Evolutionary conservation across 2,797 vertebrate species (phyloP).

Genomic region (Trachops cirrhosus): DNA sequence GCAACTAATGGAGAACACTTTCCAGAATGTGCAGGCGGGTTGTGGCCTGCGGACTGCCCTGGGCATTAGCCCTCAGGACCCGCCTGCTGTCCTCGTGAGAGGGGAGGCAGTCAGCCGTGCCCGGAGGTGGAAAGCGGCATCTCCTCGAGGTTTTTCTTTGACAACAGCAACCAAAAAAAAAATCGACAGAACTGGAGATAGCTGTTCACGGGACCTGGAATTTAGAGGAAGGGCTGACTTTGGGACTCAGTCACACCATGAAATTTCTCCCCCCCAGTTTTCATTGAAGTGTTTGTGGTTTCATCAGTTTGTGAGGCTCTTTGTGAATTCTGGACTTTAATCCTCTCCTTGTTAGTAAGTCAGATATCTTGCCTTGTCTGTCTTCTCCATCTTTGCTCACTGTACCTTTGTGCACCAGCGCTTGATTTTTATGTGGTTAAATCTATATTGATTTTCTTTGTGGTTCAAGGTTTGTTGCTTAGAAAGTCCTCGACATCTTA

Average conservation of each 20-base stretch:
- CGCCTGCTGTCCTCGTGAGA: not conserved
- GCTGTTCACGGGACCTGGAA: not conserved
- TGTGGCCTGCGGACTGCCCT: not conserved
- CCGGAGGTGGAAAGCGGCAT: not conserved
- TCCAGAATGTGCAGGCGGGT: not conserved
- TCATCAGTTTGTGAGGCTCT: not conserved
- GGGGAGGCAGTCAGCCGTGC: not conserved
- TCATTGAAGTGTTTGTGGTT: not conserved
- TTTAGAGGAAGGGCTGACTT: not conserved
- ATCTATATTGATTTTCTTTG: not conserved
- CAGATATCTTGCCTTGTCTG: not conserved
- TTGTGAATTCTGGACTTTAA: not conserved
- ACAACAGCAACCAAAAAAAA: not conserved
- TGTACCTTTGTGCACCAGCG: not conserved
- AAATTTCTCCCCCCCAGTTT: not conserved
- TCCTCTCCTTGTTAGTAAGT: not conserved
- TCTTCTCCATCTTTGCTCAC: not conserved
- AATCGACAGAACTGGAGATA: not conserved
- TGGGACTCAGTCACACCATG: not conserved
- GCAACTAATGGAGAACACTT: not conserved
- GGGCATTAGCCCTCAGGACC: not conserved
- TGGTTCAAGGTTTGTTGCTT: not conserved
- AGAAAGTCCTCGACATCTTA: not conserved
- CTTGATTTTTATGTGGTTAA: not conserved
- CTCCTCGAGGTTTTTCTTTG: not conserved